Evolutionary conservation across 92 coral and sea anemone species (phyloP).

Genomic region (Diadumene lineata): DNA sequence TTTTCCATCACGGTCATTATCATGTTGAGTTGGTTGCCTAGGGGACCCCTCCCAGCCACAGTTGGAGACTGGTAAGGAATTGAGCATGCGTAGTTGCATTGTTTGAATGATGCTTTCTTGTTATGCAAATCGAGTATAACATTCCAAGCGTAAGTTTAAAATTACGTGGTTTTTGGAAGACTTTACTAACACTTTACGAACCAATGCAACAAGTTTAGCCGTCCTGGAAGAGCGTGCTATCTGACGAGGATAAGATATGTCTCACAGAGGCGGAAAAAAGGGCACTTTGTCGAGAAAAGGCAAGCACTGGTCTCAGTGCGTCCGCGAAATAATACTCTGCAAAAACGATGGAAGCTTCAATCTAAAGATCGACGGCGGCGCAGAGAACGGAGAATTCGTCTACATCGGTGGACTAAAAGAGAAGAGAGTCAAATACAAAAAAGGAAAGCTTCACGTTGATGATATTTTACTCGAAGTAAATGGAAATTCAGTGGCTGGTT

Average conservation of each 20-base stretch:
- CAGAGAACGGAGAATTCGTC: conserved; percentile 93
- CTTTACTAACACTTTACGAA: conserved; percentile 35
- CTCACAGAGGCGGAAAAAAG: conserved; percentile 54
- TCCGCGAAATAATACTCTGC: conserved; percentile 67
- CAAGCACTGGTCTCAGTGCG: conserved; percentile 95
- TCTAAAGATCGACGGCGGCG: conserved; percentile 93
- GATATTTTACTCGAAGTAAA: conserved; percentile 88
- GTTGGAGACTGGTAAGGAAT: conserved; percentile 26
- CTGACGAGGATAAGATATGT: conserved; percentile 50
- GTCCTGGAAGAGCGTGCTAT: conserved; percentile 10
- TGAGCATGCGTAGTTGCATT: conserved; percentile 41
- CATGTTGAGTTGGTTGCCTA: conserved; percentile 18
- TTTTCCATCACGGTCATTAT: not conserved
- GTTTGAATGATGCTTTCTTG: conserved; percentile 28
- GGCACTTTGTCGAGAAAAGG: conserved; percentile 84
- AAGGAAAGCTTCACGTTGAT: conserved; percentile 79
- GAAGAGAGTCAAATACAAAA: conserved; percentile 80
- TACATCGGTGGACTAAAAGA: conserved; percentile 86
- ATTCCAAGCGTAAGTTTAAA: conserved; percentile 54
- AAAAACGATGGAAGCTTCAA: conserved; percentile 86
- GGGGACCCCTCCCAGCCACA: conserved; percentile 35
- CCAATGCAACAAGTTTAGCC: conserved; percentile 29
- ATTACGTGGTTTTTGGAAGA: conserved; percentile 40
- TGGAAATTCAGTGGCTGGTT: conserved; percentile 85
- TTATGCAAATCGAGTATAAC: conserved; percentile 30